Evolutionary conservation across 2,113 vertebrate species (phyloP), one percentile per base, ranked within the genome.

Genomic region (Dipodomys merriami): DNA sequence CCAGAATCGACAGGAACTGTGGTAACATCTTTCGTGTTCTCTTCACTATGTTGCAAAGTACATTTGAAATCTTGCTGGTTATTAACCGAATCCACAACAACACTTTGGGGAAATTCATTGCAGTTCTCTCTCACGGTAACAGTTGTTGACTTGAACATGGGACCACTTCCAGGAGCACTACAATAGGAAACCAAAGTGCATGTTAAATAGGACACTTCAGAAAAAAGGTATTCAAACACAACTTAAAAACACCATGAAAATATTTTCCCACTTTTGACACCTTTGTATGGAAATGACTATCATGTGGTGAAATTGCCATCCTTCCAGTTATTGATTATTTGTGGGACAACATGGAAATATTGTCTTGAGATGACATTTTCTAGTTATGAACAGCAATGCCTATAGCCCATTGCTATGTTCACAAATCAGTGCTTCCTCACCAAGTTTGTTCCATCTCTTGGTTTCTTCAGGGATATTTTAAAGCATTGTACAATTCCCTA

Each of bases 131-230:
- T 97, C 93, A 99, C 98, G 0, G 98, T 99, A 86, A 99, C 98
- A 1, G 99, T 99, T 0, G 99, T 99, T 88, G 99, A 99, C 96
- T 98, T 99, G 97, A 99, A 99, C 99, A 98, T 99, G 18, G 99
- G 99, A 10, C 99, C 99, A 0, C 99, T 99, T 92, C 99, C 99
- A 65, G 99, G 99, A 95, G 99, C 99, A 57, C 99, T 99, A 88
- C 30, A 97, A 91, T 96, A 95, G 67, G 90, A 95, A 96, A 90
- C 0, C 81, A 84, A 95, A 86, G 0, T 27, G 0, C 29, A 1
- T 35, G 29, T 95, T 74, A 93, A 72, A 71, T 64, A 22, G 29
- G 20, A 25, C 27, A 74, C 7, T 15, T 86, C 11, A 20, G 22
- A 46, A 46, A 7, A 64, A 88, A 83, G 35, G 25, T 1, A 46